Evolutionary conservation across 1,140 invertebrate genomes (phyloP).

Genomic region (Halesus radiatus): DNA sequence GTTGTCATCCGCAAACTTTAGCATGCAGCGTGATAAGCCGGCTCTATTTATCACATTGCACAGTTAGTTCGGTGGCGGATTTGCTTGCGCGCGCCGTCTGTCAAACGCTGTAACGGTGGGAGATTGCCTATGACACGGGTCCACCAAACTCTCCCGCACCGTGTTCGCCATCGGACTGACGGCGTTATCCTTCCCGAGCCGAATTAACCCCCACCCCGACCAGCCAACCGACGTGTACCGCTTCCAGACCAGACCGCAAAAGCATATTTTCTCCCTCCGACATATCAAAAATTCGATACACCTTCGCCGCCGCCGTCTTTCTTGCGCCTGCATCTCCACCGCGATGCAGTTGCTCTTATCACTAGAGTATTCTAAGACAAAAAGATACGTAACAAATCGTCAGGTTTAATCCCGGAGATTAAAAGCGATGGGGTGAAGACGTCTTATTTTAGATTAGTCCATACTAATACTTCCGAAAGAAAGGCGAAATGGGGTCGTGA

Average conservation of each 20-base stretch:
- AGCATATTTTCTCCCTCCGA: conserved; percentile 36
- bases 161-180: conserved; percentile 55
- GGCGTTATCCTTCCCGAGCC: conserved; percentile 37
- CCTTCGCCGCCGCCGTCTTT: conserved; percentile 13
- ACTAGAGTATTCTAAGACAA: background rate
- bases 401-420: conserved; percentile 28
- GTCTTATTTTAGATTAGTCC: too few relatives aligned
- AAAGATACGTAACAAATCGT: conserved; percentile 37
- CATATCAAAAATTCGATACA: conserved; percentile 5
- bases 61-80: background rate
- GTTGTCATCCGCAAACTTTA: background rate
- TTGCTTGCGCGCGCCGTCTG: conserved; percentile 13
- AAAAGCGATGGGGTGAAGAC: background rate
- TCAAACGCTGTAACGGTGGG: conserved; percentile 7
- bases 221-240: conserved; percentile 6
- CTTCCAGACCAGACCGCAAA: conserved; percentile 29
- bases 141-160: conserved; percentile 36
- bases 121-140: conserved; percentile 25
- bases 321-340: conserved; percentile 29
- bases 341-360: conserved; percentile 46
- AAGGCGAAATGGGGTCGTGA: background rate
- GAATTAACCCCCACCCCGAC: conserved; percentile 39
- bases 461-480: too few relatives aligned
- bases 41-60: background rate
- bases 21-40: background rate